Base-by-base conservation (phyloP, 2,113 vertebrate species). In the Monarcha castaneiventris region DNA sequence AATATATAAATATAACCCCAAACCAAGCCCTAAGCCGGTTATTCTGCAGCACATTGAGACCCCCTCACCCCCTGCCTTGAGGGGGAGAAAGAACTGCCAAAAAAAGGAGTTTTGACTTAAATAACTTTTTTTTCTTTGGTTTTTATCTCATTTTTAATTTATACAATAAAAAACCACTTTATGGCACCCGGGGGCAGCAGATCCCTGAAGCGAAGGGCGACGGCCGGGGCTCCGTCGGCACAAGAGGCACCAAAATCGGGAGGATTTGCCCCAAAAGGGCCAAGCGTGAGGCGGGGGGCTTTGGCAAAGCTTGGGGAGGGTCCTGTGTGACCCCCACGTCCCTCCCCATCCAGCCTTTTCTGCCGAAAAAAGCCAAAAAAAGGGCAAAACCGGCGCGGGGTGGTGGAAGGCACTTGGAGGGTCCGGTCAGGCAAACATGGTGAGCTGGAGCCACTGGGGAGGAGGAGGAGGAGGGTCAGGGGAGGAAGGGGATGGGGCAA, bases 391-490 rank as follows among this genome's bases (percentile, higher is more conserved):
- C 18, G 4, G 44, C 1, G 12, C 6, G 1, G 51, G 44, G 85
- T 48, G 2, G 6, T 32, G 58, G 75, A 97, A 98, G 97, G 97
- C 97, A 97, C 97, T 96, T 86, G 96, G 18, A 55, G 58, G 7
- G 16, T 30, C 13, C 35, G 48, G 67, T 98, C 97, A 98, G 17
- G 98, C 97, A 49, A 98, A 98, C 98, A 98, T 98, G 73, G 98
- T 98, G 93, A 98, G 95, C 86, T 98, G 98, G 23, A 98, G 81
- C 98, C 98, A 98, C 98, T 98, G 96, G 2, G 15, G 27, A 63
- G 0, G 68, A 23, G 27, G 30, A 63, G 13, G 43, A 16, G 23
- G 66, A 67, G 35, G 41, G 61, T 23, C 23, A 43, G 37, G 46
- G 16, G 27, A 27, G 22, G 37, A 37, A 37, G 37, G 37, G 37